Base-by-base conservation (phyloP, 2,797 vertebrate species). In the Tokudaia muenninki region DNA sequence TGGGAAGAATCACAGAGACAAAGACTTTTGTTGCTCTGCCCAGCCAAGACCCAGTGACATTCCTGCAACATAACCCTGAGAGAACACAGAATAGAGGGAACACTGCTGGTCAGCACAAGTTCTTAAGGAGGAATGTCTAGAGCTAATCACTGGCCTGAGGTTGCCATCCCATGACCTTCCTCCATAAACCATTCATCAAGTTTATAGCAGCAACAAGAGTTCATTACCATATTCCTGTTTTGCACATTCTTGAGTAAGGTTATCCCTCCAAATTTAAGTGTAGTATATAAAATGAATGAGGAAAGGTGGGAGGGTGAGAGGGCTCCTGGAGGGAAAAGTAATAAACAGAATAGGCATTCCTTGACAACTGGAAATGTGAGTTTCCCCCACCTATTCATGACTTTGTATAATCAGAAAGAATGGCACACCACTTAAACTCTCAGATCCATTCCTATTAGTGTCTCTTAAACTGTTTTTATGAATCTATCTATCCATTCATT, bases 181-280 rank as follows among this genome's bases (percentile, higher is more conserved):
- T 94, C 86, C 90, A 63, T 34, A 94, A 96, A 50, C 52, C 72
- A 95, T 93, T 92, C 92, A 97, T 97, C 95, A 96, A 77, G 21
- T 97, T 96, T 96, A 98, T 55, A 92, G 96, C 95, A 94, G 82
- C 94, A 94, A 92, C 88, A 93, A 75, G 92, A 96, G 88, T 95
- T 97, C 96, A 97, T 97, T 97, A 97, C 88, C 87, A 84, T 96
- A 81, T 90, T 91, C 95, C 94, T 86, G 75, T 96, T 97, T 95
- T 96, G 97, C 95, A 96, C 96, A 96, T 92, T 97, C 90, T 50
- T 88, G 82, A 96, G 89, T 88, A 95, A 96, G 97, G 96, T 96
- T 97, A 97, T 96, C 87, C 79, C 86, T 96, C 94, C 88, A 94
- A 84, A 95, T 97, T 97, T 97, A 84, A 97, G 91, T 82, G 83